phyloP scores from a whole-genome alignment of 2,888 invertebrate species.

The Nemapogon koenigi region DNA sequence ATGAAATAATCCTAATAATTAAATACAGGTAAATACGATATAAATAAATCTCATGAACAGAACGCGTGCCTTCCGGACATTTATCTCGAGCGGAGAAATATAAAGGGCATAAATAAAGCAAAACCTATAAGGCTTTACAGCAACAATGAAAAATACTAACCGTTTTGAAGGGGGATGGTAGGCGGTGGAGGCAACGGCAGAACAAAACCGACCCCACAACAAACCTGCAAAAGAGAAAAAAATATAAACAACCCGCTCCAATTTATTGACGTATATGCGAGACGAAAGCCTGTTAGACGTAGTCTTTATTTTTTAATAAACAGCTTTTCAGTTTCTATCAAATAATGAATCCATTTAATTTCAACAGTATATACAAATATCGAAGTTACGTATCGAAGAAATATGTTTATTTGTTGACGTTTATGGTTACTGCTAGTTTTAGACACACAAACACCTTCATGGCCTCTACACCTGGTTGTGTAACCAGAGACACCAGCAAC shows the following conservation, averaged over 20 bases:
- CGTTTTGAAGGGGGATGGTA: slow-evolving; percentile 40
- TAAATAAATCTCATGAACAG: too few relatives aligned
- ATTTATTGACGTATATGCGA: slow-evolving; percentile 58
- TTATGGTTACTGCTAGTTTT: too few relatives aligned
- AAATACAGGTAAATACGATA: background rate
- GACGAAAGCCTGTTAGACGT: slow-evolving; percentile 38
- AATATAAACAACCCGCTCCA: slow-evolving; percentile 56
- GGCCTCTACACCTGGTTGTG: too few relatives aligned
- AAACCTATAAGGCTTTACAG: slow-evolving; percentile 61
- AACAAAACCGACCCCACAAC: slow-evolving; percentile 53
- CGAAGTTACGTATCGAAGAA: too few relatives aligned
- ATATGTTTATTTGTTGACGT: too few relatives aligned
- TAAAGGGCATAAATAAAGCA: slow-evolving; percentile 60
- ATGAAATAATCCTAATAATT: too few relatives aligned
- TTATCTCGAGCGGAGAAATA: slow-evolving; percentile 52
- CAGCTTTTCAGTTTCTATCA: too few relatives aligned
- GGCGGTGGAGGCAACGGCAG: slow-evolving; percentile 27
- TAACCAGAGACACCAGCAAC: too few relatives aligned
- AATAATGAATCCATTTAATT: too few relatives aligned
- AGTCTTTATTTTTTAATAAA: too few relatives aligned
- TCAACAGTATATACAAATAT: too few relatives aligned
- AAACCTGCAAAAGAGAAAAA: slow-evolving; percentile 52
- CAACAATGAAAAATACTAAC: slow-evolving; percentile 65
- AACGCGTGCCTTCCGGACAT: slow-evolving; percentile 28
- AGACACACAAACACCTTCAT: too few relatives aligned